Evolutionary conservation across 2,888 invertebrate genomes (phyloP).

Genomic region (Agriopis marginaria): DNA sequence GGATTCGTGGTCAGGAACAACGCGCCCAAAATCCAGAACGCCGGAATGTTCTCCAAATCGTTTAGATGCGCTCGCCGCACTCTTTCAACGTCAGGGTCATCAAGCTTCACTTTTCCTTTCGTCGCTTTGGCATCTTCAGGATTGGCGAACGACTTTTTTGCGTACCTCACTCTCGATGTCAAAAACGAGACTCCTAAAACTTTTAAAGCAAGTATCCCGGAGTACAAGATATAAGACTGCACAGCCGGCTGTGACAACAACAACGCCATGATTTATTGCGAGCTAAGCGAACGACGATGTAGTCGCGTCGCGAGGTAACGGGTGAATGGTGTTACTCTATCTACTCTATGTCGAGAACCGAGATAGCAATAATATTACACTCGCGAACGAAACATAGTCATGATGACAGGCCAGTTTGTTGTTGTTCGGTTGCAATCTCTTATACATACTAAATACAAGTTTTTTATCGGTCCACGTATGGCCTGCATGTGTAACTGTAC

Average conservation of each 20-base stretch:
- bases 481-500: slow-evolving; percentile 9
- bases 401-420: slow-evolving; percentile 23
- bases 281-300: slow-evolving; percentile 22
- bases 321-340: slow-evolving; percentile 59
- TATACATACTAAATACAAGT: slow-evolving; percentile 3
- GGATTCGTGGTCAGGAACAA: slow-evolving; percentile 88
- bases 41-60: slow-evolving; percentile 90
- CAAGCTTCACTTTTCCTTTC: slow-evolving; percentile 67
- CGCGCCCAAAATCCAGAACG: slow-evolving; percentile 87
- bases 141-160: slow-evolving; percentile 63
- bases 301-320: slow-evolving; percentile 75
- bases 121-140: slow-evolving; percentile 66
- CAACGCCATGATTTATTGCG: slow-evolving; percentile 25
- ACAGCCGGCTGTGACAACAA: slow-evolving; percentile 46
- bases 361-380: slow-evolving; percentile 21
- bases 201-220: slow-evolving; percentile 70
- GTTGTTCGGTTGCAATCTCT: slow-evolving; percentile 6
- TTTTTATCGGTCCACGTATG: slow-evolving; percentile 5
- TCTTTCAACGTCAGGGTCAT: slow-evolving; percentile 69
- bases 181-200: slow-evolving; percentile 57
- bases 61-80: slow-evolving; percentile 88
- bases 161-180: slow-evolving; percentile 60
- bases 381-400: slow-evolving; percentile 15
- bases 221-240: slow-evolving; percentile 68
- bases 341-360: slow-evolving; percentile 3